Evolutionary conservation across 2,888 invertebrate species (phyloP), one percentile per base, ranked within the genome.

Genomic region (Cryptus viduatorius): DNA sequence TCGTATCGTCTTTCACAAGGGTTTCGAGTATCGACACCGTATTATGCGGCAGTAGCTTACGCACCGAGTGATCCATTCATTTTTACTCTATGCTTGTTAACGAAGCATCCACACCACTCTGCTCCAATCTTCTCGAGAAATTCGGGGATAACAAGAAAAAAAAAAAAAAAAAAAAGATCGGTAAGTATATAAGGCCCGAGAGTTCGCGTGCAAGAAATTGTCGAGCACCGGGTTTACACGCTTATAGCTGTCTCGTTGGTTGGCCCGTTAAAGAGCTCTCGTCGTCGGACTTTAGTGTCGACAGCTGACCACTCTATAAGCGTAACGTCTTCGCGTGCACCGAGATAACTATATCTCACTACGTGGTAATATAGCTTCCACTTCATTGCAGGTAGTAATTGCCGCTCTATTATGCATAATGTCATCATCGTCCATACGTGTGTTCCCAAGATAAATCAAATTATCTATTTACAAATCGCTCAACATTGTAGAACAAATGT

Each of bases 1-100:
- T 79, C 69, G 72, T 79, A 81, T 87, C 83, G 83, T 68, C 61
- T 87, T 86, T 76, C 92, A 91, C 91, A 91, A 88, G 90, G 88
- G 90, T 91, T 89, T 92, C 92, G 87, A 89, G 88, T 92, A 89
- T 90, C 90, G 84, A 64, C 50, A 75, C 64, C 29, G 14, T 59
- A 42, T 29, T 61, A 8, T 46, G 56, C 10, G 44, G 29, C 61
- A 59, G n/a, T 42, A 72, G 56, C 56, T 71, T n/a, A 46, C 16
- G 14, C 29, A 44, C 64, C 46, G 46, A 48, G 29, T 48, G 48
- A 48, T 75, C 16, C 31, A 29, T 64, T 73, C 46, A 50, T 12
- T 86, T 83, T 86, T 82, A 76, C 80, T 82, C 79, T 82, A 73
- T 76, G 78, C 73, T 68, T 59, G 4, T 53, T 24, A 71, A 71